Evolutionary conservation across 2,113 vertebrate species (phyloP).

Genomic region (Aegithalos caudatus): DNA sequence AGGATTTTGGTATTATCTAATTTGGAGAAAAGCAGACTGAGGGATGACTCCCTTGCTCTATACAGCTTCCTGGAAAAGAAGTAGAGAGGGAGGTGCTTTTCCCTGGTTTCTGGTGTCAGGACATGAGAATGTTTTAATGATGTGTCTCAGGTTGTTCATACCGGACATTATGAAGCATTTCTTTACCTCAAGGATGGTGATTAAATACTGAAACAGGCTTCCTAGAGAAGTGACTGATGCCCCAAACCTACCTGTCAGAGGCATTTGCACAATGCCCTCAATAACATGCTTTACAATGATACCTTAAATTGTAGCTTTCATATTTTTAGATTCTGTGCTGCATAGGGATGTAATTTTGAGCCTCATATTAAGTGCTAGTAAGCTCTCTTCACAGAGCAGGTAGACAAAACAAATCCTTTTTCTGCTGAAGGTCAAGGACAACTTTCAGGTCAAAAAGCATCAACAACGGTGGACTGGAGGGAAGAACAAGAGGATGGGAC

Average conservation of each 20-base stretch:
- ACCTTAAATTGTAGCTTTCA: too few relatives aligned
- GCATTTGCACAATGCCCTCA: background rate
- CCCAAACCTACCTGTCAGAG: background rate
- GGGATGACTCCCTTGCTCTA: background rate
- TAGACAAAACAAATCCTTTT: too few relatives aligned
- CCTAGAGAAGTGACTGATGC: background rate
- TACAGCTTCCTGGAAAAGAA: background rate
- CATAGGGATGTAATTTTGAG: too few relatives aligned
- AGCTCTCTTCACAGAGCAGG: too few relatives aligned
- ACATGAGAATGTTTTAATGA: background rate
- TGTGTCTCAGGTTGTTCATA: background rate
- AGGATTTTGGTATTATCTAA: background rate
- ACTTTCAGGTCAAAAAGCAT: too few relatives aligned
- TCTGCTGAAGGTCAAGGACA: too few relatives aligned
- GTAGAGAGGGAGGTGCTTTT: background rate
- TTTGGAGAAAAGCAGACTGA: background rate
- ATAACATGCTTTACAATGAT: background rate
- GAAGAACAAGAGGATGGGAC: too few relatives aligned
- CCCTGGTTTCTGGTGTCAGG: background rate
- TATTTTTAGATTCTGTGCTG: too few relatives aligned
- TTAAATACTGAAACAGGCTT: background rate
- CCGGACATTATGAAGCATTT: background rate
- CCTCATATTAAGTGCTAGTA: too few relatives aligned
- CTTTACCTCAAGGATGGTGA: fast-evolving
- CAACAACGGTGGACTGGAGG: too few relatives aligned